Base-by-base conservation (phyloP, 2,888 invertebrate genomes). In the Rhimphoctona megacephalus region DNA sequence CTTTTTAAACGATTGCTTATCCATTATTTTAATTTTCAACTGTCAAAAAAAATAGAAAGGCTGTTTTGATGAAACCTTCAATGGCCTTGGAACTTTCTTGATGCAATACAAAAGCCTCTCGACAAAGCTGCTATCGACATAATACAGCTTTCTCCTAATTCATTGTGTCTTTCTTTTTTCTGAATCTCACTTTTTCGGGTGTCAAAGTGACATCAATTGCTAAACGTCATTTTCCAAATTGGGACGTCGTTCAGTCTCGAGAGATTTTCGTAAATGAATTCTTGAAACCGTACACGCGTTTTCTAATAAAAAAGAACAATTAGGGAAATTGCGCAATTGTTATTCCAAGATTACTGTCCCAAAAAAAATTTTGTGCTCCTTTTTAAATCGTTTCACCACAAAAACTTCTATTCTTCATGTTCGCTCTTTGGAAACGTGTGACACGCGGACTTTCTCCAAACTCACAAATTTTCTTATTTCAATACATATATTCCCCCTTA, bases 11-110 rank as follows among this genome's bases (percentile, higher is more conserved):
- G 57, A 30, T 5, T 57, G 25, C 14, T 25, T 25, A 25, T 17
- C 11, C 25, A 57, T 25, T 57, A 4, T 66, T 36, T 66, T 25
- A n/a, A 19, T 66, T 66, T 39, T 11, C 19, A n/a, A 66, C 19
- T 36, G 66, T 39, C 5, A n/a, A 39, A 9, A 39, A 11, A n/a
- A 6, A 30, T 66, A 66, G n/a, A 66, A 66, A 66, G 66, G 39
- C 11, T 8, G 9, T 39, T 36, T n/a, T 36, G 36, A 9, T 66
- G n/a, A 22, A 66, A 66, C n/a, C n/a, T n/a, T 66, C 39, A 36
- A 36, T 66, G 66, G 66, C 66, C 66, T 66, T 43, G 69, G 25
- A 69, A 69, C 25, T 69, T 69, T 69, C 43, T 69, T 69, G 43
- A 43, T 43, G 69, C 43, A 69, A 69, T 17, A 46, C 11, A 46